A percentile compares a stretch with the other conserved stretches of the same genome.
Evolutionary conservation across 2,888 invertebrate genomes (phyloP).

Genomic region (Lepidonotus clava): DNA sequence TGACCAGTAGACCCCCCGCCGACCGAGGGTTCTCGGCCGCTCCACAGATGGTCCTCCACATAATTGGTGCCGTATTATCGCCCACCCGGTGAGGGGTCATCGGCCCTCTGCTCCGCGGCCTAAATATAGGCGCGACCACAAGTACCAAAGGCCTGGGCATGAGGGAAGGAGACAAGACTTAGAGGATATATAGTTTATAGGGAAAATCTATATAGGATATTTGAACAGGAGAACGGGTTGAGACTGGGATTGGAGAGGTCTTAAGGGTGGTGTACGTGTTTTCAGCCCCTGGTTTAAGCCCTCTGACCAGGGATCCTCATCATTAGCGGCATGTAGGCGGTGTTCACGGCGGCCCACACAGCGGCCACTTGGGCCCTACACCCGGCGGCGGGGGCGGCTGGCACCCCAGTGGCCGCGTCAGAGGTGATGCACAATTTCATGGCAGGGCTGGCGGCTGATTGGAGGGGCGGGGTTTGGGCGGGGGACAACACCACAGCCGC

Average conservation of each 20-base stretch:
- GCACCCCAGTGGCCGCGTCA: neutral
- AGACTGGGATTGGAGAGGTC: too few relatives aligned
- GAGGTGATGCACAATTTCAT: slow-evolving; percentile 54
- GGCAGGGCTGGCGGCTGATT: slow-evolving; percentile 42
- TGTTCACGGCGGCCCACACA: neutral
- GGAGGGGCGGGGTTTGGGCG: slow-evolving; percentile 18
- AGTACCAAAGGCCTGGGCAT: neutral
- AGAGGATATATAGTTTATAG: too few relatives aligned
- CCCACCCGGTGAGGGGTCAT: neutral
- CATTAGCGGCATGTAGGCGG: neutral
- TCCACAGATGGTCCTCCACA: slow-evolving; percentile 45
- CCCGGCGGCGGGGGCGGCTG: neutral
- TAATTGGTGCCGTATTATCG: slow-evolving; percentile 48
- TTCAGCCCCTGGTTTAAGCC: neutral
- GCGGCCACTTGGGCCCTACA: neutral
- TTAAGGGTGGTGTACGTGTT: too few relatives aligned
- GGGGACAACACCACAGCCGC: neutral
- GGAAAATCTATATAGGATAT: too few relatives aligned
- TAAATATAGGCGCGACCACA: slow-evolving; percentile 20
- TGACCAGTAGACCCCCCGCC: neutral
- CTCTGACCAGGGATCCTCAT: neutral
- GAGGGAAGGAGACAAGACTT: neutral
- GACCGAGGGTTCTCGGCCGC: neutral
- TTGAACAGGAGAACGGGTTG: too few relatives aligned
- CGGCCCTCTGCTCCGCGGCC: neutral